A percentile compares a stretch with the other conserved stretches of the same genome.
phyloP scores from a whole-genome alignment of 2,888 invertebrate genomes.

The Lasioglossum marginatum region DNA sequence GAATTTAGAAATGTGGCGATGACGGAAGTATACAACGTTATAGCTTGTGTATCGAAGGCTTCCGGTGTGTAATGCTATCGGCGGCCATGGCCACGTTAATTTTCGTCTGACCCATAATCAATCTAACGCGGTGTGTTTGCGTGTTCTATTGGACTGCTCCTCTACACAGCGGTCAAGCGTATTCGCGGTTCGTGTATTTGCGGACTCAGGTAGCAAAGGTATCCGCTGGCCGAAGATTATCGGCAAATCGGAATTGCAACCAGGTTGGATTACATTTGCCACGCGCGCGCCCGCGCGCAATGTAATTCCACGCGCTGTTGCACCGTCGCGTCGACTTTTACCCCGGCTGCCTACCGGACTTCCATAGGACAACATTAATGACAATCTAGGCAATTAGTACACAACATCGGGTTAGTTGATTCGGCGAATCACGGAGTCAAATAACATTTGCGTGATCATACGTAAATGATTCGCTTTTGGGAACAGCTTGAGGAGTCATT shows the following conservation, averaged over 20 bases:
- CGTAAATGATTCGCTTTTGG: neutral
- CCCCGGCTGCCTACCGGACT: neutral
- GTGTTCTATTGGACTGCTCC: conserved; percentile 49
- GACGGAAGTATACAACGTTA: neutral
- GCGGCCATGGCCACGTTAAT: conserved; percentile 53
- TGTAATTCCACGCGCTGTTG: conserved; percentile 30
- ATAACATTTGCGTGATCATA: neutral
- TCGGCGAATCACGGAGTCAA: neutral
- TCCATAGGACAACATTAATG: neutral
- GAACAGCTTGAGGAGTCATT: neutral
- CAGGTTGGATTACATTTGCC: conserved; percentile 44
- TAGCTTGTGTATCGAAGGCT: neutral
- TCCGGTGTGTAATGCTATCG: conserved; percentile 23
- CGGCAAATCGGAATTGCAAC: conserved; percentile 54
- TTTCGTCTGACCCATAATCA: conserved; percentile 66
- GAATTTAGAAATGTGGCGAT: neutral
- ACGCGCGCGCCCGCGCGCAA: neutral
- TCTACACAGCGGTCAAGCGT: conserved; percentile 42
- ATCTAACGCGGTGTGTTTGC: conserved; percentile 64
- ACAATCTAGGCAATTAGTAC: neutral
- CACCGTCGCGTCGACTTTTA: conserved; percentile 10
- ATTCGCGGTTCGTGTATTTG: conserved; percentile 63
- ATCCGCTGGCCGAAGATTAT: conserved; percentile 58
- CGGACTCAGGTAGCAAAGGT: conserved; percentile 63
- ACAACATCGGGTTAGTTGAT: neutral